Base-by-base conservation (phyloP, 2,797 vertebrate genomes). In the Lycodopsis pacificus region DNA sequence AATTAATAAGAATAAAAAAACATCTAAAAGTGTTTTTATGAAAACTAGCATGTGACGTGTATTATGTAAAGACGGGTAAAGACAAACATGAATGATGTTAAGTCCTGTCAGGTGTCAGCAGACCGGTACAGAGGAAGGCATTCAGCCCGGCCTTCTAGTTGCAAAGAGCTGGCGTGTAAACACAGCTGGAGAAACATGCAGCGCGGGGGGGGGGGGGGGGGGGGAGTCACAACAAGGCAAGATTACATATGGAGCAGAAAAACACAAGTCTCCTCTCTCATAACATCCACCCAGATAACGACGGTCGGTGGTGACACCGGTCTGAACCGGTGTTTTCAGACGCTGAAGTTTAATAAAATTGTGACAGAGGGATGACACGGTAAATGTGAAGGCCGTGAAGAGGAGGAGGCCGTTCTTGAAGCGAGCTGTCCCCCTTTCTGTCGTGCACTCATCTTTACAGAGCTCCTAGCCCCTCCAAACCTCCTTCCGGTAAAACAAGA, bases 141-240 rank as follows among this genome's bases (percentile, higher is more conserved):
- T 88, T 85, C 75, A 83, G 65, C 22, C 72, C 69, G 80, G 74
- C 78, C 77, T 84, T 84, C 40, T 79, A 72, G 74, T 84, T 79
- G 76, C 71, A 82, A 53, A 81, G 77, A 66, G 53, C 77, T 83
- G 82, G 78, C 82, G 83, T 89, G 88, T 89, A 91, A 92, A 87
- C 90, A 91, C 92, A 94, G 94, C 93, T 94, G 92, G 87, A 73
- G 86, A 67, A 93, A 93, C 91, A 94, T n/a, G 46, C 46, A 67
- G 38, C 6, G n/a, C 25, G 25, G 25, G 25, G 25, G 25, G 27
- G 56, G 76, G 58, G 81, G 65, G 46, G 80, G 68, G 79, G 32
- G 32, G 32, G 32, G 30, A 83, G n/a, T 70, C 71, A 66, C 66
- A 82, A 78, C 79, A 77, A 73, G 32, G 46, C 56, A 36, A 64